Base-by-base conservation (phyloP, 2,888 invertebrate genomes). In the Nysson spinosus region DNA sequence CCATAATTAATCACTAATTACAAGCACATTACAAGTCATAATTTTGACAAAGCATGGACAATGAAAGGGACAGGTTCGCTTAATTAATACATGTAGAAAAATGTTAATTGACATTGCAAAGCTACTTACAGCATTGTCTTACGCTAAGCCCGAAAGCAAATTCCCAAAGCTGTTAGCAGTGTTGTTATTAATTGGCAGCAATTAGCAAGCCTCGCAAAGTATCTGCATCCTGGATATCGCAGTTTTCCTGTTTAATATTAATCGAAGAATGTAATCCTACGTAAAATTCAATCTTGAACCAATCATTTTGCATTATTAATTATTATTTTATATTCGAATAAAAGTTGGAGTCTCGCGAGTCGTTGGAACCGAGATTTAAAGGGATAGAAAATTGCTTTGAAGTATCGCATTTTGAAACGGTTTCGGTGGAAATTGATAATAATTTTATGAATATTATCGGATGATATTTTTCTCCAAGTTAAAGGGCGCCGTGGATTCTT, bases 51-150 rank as follows among this genome's bases (percentile, higher is more conserved):
- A n/a, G n/a, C n/a, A n/a, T n/a, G n/a, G n/a, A n/a, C n/a, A n/a
- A n/a, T n/a, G n/a, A n/a, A n/a, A n/a, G n/a, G n/a, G n/a, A n/a
- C n/a, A n/a, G n/a, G n/a, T n/a, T n/a, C n/a, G 20, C 14, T 11
- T 26, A 30, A 43, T n/a, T 12, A 2, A 35, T 20, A n/a, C 11
- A 2, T 6, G 17, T n/a, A 16, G 5, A 26, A 7, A 4, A 34
- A 40, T 40, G 47, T 47, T 51, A 42, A 6, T 19, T 51, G 34
- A 44, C 37, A 50, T 47, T 72, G 42, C 40, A 34, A 32, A 32
- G 64, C 78, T 85, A 85, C 85, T 85, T 85, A 85, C 85, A 74
- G 68, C 83, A 84, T 84, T 43, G 72, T 64, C 72, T 69, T 72
- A 72, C 57, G 65, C 76, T 75, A 81, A 76, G 70, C 68, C 72